Conservation (phyloP, 2,113 vertebrate genomes). For the Bos javanicus region DNA sequence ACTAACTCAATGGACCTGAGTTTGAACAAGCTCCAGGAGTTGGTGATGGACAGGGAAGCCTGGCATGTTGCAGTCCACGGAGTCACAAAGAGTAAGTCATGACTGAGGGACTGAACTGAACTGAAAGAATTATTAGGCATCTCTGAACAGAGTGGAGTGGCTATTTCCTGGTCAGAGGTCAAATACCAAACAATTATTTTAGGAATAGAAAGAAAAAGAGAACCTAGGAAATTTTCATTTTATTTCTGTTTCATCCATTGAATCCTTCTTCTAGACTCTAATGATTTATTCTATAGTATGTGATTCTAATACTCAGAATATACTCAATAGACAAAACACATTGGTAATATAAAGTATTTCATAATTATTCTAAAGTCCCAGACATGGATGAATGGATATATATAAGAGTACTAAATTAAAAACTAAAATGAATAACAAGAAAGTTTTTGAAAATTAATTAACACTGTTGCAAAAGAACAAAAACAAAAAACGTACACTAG, state of each 20-base stretch:
- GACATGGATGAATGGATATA: background rate
- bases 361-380: background rate
- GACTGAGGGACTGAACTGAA: background rate
- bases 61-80: rapidly evolving
- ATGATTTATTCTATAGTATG: background rate
- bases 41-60: background rate
- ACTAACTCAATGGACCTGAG: background rate
- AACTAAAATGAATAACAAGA: background rate
- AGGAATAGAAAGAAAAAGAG: background rate
- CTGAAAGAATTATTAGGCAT: background rate
- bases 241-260: background rate
- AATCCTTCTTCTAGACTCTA: background rate
- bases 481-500: background rate
- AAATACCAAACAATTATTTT: background rate
- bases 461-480: background rate
- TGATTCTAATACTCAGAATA: background rate
- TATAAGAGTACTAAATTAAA: background rate
- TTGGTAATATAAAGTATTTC: background rate
- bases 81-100: rapidly evolving
- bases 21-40: background rate
- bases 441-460: background rate
- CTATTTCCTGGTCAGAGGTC: background rate
- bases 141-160: background rate
- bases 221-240: background rate
- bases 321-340: background rate